Base-by-base conservation (phyloP, 1,140 invertebrate genomes). In the Cepaea nemoralis region DNA sequence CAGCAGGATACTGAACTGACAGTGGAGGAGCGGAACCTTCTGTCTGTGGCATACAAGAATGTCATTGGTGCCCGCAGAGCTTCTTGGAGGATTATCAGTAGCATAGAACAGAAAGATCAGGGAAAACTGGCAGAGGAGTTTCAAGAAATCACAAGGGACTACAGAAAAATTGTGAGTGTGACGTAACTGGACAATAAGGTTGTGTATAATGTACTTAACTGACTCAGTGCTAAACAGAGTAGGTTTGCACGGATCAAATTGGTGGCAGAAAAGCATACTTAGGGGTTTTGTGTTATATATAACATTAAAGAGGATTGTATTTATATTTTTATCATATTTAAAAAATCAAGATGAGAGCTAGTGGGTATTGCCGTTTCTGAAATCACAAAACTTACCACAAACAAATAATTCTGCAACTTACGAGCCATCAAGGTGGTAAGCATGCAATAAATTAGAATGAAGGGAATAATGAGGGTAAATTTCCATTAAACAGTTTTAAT, bases 31-130 rank as follows among this genome's bases (percentile, higher is more conserved):
- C 94, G 98, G 88, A 99, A 99, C 91, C 94, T 99, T 76, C 94
- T 99, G 69, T 98, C 97, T 37, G 98, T 99, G n/a, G n/a, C n/a
- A n/a, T n/a, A n/a, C n/a, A n/a, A n/a, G n/a, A 99, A 99, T 94
- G 97, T 99, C 45, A 98, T 99, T 90, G 98, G 98, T 83, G 96
- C 97, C 83, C 94, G 97, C 84, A 94, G 98, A 87, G 97, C 98
- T 63, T 98, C 97, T 40, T 99, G 98, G 98, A 94, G 98, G 92
- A 98, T 99, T 88, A 97, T 99, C 87, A 97, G 96, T 83, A 97
- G 95, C 88, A 97, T 99, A 91, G 97, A 99, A 94, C 97, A 98
- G 82, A 92, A 98, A 96, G 92, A 85, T 50, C 94, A 95, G 85
- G 93, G 94, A 85, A 94, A 93, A 86, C 94, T 95, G 92, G 95